phyloP scores from a whole-genome alignment of 1,140 invertebrate species.

The Bombus turneri region DNA sequence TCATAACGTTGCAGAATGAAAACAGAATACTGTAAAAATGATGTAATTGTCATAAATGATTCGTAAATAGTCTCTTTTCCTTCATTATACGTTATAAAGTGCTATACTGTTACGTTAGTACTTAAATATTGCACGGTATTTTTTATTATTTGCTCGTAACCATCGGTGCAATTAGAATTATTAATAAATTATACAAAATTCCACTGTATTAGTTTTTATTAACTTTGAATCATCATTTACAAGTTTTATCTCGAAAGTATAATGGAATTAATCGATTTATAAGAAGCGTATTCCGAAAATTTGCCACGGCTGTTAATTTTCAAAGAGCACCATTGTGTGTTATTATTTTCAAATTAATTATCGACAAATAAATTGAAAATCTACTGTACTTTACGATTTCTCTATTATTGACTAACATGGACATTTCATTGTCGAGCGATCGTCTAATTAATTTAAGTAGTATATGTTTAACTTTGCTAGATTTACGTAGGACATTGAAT shows the following conservation, averaged over 20 bases:
- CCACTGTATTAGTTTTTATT: too few species aligned
- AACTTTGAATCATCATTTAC: too few species aligned
- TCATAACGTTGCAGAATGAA: neutral
- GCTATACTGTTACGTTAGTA: neutral
- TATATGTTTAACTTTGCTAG: neutral
- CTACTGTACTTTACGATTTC: too few species aligned
- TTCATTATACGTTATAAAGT: neutral
- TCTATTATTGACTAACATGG: too few species aligned
- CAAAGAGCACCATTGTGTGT: accelerated
- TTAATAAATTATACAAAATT: too few species aligned
- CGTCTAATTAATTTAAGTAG: neutral
- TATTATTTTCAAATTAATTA: neutral
- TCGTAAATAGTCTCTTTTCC: neutral
- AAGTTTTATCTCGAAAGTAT: neutral
- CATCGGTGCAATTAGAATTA: too few species aligned
- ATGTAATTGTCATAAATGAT: neutral
- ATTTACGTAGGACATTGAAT: neutral
- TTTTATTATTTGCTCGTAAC: too few species aligned
- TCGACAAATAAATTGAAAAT: neutral
- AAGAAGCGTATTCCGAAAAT: neutral
- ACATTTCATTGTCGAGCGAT: neutral
- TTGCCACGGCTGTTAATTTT: neutral
- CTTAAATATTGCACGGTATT: too few species aligned
- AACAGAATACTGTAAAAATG: neutral
- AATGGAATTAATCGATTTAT: neutral